Conservation (phyloP, 2,888 invertebrate species). For the Noctua pronuba region DNA sequence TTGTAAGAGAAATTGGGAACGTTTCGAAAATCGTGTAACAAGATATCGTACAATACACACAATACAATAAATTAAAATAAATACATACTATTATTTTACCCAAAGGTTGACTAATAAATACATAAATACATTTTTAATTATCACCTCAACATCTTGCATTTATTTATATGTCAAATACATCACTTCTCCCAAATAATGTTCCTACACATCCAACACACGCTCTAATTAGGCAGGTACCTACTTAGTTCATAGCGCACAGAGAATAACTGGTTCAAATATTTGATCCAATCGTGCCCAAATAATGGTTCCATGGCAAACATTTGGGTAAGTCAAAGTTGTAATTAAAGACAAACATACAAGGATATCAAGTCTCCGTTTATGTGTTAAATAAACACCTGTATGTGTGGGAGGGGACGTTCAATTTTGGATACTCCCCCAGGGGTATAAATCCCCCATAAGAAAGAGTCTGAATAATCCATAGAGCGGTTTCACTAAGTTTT, state of each 20-base stretch:
- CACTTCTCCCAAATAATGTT: not conserved
- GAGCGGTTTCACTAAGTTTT: not conserved
- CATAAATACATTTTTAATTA: not conserved
- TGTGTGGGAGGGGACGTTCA: constrained; percentile 6
- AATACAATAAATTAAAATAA: too few relatives aligned
- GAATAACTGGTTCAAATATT: constrained; percentile 46
- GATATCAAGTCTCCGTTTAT: constrained; percentile 21
- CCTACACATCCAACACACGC: not conserved
- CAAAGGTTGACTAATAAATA: not conserved
- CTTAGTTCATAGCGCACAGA: not conserved
- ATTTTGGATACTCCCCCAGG: constrained; percentile 26
- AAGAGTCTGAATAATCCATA: not conserved
- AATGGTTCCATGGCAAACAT: constrained; percentile 42
- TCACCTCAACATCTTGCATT: not conserved
- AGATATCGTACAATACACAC: not conserved
- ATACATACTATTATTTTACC: too few relatives aligned
- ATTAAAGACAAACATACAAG: constrained; percentile 59
- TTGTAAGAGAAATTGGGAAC: not conserved
- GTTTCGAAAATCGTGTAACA: not conserved
- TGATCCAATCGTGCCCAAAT: constrained; percentile 35
- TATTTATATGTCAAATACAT: not conserved
- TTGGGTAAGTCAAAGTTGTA: constrained; percentile 38
- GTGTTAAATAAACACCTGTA: constrained; percentile 35
- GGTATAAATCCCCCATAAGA: not conserved
- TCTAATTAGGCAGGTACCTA: not conserved